Percentiles rank a stretch among this genome's conserved stretches.
Evolutionary conservation across 2,113 vertebrate genomes (phyloP).

Genomic region (Romanogobio albipinnatus): DNA sequence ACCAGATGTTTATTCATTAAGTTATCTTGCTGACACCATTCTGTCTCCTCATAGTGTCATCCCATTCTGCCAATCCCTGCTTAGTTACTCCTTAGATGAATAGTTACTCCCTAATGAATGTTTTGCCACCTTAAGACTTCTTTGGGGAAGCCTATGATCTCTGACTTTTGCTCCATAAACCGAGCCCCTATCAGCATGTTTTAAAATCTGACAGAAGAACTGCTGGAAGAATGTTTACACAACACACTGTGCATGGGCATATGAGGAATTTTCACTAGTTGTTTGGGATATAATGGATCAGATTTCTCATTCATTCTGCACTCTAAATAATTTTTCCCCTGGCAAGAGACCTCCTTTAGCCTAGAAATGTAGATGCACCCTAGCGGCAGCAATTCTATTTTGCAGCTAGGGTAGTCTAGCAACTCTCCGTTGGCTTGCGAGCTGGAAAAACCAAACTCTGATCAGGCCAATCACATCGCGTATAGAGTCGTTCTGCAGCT

Average conservation of each 20-base stretch:
- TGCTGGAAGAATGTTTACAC: conserved; percentile 36
- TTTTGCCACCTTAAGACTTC: not conserved
- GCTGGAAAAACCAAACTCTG: too few species aligned
- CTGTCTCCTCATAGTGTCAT: not conserved
- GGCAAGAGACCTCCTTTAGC: too few species aligned
- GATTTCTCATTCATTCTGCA: conserved; percentile 15
- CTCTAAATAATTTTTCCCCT: not conserved
- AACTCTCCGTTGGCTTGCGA: too few species aligned
- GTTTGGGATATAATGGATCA: not conserved
- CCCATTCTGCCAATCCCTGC: not conserved
- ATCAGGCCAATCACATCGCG: too few species aligned
- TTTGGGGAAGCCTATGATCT: not conserved
- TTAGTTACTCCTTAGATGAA: not conserved
- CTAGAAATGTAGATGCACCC: too few species aligned
- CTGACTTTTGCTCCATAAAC: not conserved
- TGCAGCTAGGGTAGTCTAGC: too few species aligned
- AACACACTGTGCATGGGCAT: conserved; percentile 30
- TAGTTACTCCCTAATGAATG: too few species aligned
- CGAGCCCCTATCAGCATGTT: not conserved
- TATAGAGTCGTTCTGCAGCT: too few species aligned
- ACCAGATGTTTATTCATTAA: conserved; percentile 8
- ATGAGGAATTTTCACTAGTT: not conserved
- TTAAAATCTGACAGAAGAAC: conserved; percentile 34
- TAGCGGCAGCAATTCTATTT: too few species aligned
- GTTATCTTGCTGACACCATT: not conserved